phyloP scores from a whole-genome alignment of 2,797 vertebrate genomes.

The Pseudochirops corinnae region DNA sequence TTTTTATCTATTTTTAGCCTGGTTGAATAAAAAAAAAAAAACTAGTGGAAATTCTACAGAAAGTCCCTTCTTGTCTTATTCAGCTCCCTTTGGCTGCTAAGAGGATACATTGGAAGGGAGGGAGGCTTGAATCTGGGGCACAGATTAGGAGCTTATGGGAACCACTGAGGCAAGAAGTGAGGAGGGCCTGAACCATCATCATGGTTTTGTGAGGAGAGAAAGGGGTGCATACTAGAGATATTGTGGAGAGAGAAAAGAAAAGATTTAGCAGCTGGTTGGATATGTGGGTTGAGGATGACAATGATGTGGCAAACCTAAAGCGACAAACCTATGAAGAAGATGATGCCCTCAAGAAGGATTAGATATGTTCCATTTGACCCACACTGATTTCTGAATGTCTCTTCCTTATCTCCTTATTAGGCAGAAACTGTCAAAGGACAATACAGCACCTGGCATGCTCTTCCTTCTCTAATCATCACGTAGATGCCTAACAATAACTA shows the following conservation, averaged over 20 bases:
- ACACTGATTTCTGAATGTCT: background rate
- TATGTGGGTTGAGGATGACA: background rate
- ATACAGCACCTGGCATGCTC: background rate
- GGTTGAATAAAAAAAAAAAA: background rate
- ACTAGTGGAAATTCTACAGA: conserved; percentile 48
- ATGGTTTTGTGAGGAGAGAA: background rate
- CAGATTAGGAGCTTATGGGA: background rate
- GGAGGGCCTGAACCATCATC: background rate
- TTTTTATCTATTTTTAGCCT: background rate
- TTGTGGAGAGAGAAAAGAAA: background rate
- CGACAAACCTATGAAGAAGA: background rate
- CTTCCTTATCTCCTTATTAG: background rate
- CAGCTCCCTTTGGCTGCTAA: background rate
- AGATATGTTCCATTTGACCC: background rate
- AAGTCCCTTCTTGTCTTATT: conserved; percentile 38
- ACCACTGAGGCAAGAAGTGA: background rate
- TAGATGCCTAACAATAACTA: background rate
- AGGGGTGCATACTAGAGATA: background rate
- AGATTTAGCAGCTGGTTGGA: background rate
- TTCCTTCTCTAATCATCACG: background rate
- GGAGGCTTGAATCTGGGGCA: background rate
- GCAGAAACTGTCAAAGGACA: background rate
- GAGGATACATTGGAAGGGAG: background rate
- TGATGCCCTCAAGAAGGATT: background rate
- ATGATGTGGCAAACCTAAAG: background rate